Percentiles rank a stretch among this genome's conserved stretches.
Evolutionary conservation across 2,797 vertebrate species (phyloP).

Genomic region (Melopsittacus undulatus): DNA sequence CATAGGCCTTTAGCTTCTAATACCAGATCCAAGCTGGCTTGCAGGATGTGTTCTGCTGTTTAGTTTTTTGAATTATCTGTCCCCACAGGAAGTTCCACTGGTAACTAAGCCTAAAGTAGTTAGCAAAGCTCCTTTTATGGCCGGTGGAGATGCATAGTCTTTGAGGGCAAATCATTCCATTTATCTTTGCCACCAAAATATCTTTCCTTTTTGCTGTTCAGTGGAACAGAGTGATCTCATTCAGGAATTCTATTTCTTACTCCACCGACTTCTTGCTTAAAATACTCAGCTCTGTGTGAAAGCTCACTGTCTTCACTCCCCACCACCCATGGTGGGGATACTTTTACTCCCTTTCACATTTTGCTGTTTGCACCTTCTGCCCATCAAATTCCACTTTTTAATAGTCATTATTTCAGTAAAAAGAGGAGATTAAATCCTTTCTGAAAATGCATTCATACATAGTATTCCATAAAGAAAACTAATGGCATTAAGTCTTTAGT

Average conservation of each 20-base stretch:
- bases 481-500: not conserved
- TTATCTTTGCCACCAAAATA: conserved; percentile 30
- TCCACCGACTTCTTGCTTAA: conserved; percentile 70
- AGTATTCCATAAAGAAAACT: not conserved
- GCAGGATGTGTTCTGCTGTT: not conserved
- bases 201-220: conserved; percentile 20
- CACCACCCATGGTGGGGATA: not conserved
- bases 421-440: not conserved
- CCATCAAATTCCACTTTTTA: conserved; percentile 13
- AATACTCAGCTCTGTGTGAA: conserved; percentile 65
- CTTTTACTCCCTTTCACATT: conserved; percentile 46
- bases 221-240: conserved; percentile 57
- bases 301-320: conserved; percentile 50
- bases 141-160: not conserved
- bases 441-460: not conserved
- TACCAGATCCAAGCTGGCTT: not conserved
- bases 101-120: not conserved
- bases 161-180: not conserved
- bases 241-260: conserved; percentile 69
- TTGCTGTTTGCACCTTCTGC: conserved; percentile 45
- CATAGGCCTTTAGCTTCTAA: not conserved
- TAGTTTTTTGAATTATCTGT: not conserved
- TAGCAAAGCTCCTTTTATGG: not conserved
- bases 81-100: not conserved
- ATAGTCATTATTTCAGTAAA: not conserved